Evolutionary conservation across 2,888 invertebrate species (phyloP).

Genomic region (Tuberolachnus salignus): DNA sequence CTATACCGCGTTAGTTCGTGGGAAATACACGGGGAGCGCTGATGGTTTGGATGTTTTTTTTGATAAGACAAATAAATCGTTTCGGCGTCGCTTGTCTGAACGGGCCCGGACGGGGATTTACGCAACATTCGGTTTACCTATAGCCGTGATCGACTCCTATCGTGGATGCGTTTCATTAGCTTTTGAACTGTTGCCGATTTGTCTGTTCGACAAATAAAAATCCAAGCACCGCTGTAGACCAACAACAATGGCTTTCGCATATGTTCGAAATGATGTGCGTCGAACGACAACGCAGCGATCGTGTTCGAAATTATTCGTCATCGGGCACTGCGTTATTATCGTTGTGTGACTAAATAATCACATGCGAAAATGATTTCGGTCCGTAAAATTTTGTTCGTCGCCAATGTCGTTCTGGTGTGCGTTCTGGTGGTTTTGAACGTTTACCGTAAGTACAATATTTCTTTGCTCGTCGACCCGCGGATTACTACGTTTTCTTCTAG

Average conservation of each 20-base stretch:
- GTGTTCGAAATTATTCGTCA: neutral
- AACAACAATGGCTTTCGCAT: neutral
- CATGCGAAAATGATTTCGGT: slow-evolving; percentile 6
- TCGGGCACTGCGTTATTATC: neutral
- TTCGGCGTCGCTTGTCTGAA: no score
- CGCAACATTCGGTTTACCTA: no score
- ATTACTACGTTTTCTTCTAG: no score
- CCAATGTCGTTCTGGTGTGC: neutral
- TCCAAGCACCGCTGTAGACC: no score
- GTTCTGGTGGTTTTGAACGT: neutral
- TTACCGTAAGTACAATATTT: slow-evolving; percentile 46
- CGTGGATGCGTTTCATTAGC: slow-evolving; percentile 10
- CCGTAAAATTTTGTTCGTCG: neutral
- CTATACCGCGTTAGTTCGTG: no score
- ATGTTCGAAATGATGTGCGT: neutral
- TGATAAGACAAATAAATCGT: no score
- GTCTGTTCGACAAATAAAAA: neutral
- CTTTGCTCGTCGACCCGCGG: no score
- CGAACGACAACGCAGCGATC: neutral
- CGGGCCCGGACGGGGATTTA: no score
- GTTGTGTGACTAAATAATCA: neutral
- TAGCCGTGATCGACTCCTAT: no score
- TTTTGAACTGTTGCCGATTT: neutral
- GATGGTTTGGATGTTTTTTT: no score
- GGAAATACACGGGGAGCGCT: no score